A percentile compares a stretch with the other conserved stretches of the same genome.
These are phyloP conservation scores for Temnopleurus reevesii DNA, from an alignment of 53 echinoderm and acorn worm species.

Conservation along the genomic window DNA sequence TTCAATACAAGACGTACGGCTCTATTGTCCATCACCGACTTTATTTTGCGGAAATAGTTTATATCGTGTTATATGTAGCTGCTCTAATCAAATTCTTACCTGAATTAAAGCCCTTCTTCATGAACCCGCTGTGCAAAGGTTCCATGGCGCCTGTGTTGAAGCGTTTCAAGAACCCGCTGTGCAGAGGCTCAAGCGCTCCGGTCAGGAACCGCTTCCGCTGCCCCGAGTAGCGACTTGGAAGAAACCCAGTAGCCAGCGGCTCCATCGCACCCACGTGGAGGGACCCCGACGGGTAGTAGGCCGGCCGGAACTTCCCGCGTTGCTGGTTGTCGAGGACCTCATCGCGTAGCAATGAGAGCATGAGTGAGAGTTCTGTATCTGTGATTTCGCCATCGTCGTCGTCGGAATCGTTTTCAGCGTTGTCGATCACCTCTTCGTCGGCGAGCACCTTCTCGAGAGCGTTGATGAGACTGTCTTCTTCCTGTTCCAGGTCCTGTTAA, in stretches of 20 bases:
- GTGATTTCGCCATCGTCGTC: background rate
- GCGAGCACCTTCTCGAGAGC: slow-evolving; percentile 31
- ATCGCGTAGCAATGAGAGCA: slow-evolving; percentile 14
- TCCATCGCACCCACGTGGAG: background rate
- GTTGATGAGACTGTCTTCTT: slow-evolving; percentile 35
- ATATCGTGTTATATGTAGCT: no score
- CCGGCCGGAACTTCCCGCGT: background rate
- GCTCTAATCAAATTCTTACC: no score
- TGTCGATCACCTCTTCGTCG: background rate
- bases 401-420: slow-evolving; percentile 16
- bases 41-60: no score
- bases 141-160: slow-evolving; percentile 21
- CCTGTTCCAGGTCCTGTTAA: slow-evolving; percentile 6
- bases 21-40: no score
- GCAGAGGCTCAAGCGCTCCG: slow-evolving; percentile 9
- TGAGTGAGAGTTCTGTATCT: background rate
- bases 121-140: background rate
- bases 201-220: slow-evolving; percentile 24
- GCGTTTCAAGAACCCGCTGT: slow-evolving; percentile 18
- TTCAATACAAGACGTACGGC: no score
- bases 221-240: slow-evolving; percentile 25
- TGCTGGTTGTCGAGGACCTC: background rate
- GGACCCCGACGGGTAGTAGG: slow-evolving; percentile 14
- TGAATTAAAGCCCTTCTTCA: slow-evolving; percentile 33
- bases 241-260: slow-evolving; percentile 21